Conservation (phyloP, 1,140 invertebrate genomes). For the Cryptotermes secundus region DNA sequence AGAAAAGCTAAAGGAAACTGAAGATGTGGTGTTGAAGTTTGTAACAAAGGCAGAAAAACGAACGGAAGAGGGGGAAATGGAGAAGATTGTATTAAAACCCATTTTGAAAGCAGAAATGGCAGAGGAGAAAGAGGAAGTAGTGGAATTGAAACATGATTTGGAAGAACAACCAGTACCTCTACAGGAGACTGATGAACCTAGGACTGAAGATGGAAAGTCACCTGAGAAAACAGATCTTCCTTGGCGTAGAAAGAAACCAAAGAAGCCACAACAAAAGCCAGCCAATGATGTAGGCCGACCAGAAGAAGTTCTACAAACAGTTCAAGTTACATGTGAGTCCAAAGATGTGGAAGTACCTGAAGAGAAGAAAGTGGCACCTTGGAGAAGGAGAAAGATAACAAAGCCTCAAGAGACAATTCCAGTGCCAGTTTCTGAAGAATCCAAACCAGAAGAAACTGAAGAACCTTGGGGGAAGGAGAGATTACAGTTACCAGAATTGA, state of each 20-base stretch:
- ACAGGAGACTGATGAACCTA: conserved; percentile 13
- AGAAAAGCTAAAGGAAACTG: conserved; percentile 25
- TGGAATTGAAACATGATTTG: conserved; percentile 34
- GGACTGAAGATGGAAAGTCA: conserved; percentile 23
- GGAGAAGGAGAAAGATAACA: conserved; percentile 39
- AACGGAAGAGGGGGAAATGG: conserved; percentile 32
- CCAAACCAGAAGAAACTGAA: conserved; percentile 33
- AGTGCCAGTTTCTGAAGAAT: conserved; percentile 22
- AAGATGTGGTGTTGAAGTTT: too few species aligned
- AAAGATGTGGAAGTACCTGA: conserved; percentile 30
- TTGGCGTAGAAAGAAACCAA: conserved; percentile 26
- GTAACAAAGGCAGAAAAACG: conserved; percentile 17
- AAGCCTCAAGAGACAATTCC: conserved; percentile 35
- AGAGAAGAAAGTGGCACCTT: background rate
- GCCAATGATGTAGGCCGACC: conserved; percentile 32
- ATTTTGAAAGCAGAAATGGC: conserved; percentile 22
- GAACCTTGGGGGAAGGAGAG: background rate
- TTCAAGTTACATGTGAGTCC: conserved; percentile 41
- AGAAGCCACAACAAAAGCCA: background rate
- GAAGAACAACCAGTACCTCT: conserved; percentile 27
- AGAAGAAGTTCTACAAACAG: conserved; percentile 43
- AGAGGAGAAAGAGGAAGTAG: conserved; percentile 36
- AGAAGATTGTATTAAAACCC: conserved; percentile 21
- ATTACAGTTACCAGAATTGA: conserved; percentile 28
- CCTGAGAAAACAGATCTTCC: conserved; percentile 15